phyloP scores from a whole-genome alignment of 2,888 invertebrate species.

The Pyrrhosoma nymphula region DNA sequence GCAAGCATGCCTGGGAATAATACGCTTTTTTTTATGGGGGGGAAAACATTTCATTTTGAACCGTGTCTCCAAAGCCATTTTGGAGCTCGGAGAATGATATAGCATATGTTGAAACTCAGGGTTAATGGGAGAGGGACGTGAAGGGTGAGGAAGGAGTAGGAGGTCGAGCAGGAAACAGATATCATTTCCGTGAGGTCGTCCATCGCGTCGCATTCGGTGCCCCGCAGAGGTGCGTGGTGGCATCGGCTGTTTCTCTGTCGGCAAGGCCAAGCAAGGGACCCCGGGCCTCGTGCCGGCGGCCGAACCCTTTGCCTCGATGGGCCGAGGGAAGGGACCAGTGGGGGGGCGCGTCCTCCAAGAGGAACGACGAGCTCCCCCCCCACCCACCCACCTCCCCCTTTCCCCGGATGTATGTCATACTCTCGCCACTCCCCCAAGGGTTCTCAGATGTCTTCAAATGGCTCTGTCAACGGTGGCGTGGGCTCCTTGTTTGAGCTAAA shows the following conservation, averaged over 20 bases:
- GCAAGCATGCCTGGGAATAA: background rate
- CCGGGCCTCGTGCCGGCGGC: background rate
- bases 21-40: background rate
- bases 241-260: background rate
- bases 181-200: conserved; percentile 58
- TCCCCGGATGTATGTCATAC: background rate
- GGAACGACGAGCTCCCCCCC: background rate
- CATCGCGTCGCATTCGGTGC: conserved; percentile 4
- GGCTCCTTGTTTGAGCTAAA: conserved; percentile 33
- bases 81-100: background rate
- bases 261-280: conserved; percentile 24
- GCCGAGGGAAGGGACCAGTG: background rate
- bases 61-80: background rate
- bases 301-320: background rate
- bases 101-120: background rate
- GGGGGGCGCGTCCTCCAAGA: conserved; percentile 30
- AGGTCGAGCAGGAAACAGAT: conserved; percentile 37
- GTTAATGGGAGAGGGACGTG: background rate
- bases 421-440: conserved; percentile 19
- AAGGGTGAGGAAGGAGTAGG: too few species aligned
- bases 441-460: conserved; percentile 47
- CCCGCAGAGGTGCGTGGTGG: conserved; percentile 4
- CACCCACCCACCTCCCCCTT: background rate
- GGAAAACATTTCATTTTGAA: background rate
- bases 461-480: conserved; percentile 57